Evolutionary conservation across 2,797 vertebrate genomes (phyloP).

Genomic region (Acropternis orthonyx): DNA sequence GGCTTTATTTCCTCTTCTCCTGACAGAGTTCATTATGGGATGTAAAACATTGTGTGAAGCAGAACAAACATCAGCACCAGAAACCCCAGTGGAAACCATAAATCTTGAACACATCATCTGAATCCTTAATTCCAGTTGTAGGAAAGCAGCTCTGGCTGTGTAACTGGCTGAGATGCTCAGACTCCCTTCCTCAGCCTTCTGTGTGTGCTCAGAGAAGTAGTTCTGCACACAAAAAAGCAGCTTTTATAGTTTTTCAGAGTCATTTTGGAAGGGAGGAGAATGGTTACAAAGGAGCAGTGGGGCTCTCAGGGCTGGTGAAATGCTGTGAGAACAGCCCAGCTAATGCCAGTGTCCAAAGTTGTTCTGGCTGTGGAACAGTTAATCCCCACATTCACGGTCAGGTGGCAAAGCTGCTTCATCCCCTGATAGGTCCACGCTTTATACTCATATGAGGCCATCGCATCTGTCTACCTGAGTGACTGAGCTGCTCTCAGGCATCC

Average conservation of each 20-base stretch:
- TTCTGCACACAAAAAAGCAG: background rate
- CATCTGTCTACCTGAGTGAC: background rate
- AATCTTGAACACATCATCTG: background rate
- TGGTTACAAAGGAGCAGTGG: background rate
- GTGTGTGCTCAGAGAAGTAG: background rate
- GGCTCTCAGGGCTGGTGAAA: background rate
- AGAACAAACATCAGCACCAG: background rate
- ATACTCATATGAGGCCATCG: background rate
- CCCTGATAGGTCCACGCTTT: background rate
- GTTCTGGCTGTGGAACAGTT: background rate
- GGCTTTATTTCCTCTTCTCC: slow-evolving; percentile 6
- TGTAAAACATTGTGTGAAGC: background rate
- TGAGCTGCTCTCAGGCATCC: background rate
- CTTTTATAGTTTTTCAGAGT: background rate
- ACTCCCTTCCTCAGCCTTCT: background rate
- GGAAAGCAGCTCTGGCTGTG: background rate
- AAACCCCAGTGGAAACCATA: background rate
- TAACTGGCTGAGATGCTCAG: background rate
- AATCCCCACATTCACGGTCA: background rate
- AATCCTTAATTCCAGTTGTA: background rate
- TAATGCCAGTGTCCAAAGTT: background rate
- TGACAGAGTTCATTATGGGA: background rate
- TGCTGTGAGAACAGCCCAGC: background rate
- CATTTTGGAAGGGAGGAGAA: background rate
- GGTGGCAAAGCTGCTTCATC: background rate